Conservation (phyloP, 2,797 vertebrate genomes). For the Mormyrops attenuatus region DNA sequence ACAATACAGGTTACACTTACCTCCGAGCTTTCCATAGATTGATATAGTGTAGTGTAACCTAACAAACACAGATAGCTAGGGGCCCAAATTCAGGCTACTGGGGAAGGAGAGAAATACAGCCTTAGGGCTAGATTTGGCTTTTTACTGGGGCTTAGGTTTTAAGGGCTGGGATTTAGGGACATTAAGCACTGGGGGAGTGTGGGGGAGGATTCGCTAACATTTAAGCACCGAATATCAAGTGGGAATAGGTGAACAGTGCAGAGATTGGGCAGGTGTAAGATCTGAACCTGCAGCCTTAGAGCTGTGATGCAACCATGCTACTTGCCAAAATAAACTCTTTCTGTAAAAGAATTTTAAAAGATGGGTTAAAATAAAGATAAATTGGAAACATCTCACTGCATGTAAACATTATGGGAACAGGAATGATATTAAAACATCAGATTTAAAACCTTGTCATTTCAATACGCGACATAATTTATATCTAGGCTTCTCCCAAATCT, state of each 20-base stretch:
- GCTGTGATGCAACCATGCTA: neutral
- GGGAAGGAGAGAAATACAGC: neutral
- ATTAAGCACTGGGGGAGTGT: neutral
- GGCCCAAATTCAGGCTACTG: neutral
- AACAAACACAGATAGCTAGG: neutral
- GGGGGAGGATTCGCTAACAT: neutral
- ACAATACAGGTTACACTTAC: neutral
- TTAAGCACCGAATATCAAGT: neutral
- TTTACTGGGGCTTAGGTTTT: neutral
- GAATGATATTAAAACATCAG: neutral
- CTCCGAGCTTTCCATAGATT: neutral
- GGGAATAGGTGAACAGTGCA: neutral
- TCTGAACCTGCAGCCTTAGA: neutral
- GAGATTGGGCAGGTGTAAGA: neutral
- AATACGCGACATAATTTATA: neutral
- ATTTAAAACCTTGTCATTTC: neutral
- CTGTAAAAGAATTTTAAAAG: neutral
- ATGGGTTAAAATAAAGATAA: neutral
- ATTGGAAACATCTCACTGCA: neutral
- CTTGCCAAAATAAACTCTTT: neutral
- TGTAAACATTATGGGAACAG: neutral
- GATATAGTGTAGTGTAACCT: neutral
- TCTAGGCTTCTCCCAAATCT: neutral
- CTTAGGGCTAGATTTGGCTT: neutral
- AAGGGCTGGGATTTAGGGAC: neutral